A percentile compares a stretch with the other conserved stretches of the same genome.
These are phyloP conservation scores for Hypsibius dujardini DNA, from an alignment of 1,140 invertebrate genomes.

Conservation along the genomic window DNA sequence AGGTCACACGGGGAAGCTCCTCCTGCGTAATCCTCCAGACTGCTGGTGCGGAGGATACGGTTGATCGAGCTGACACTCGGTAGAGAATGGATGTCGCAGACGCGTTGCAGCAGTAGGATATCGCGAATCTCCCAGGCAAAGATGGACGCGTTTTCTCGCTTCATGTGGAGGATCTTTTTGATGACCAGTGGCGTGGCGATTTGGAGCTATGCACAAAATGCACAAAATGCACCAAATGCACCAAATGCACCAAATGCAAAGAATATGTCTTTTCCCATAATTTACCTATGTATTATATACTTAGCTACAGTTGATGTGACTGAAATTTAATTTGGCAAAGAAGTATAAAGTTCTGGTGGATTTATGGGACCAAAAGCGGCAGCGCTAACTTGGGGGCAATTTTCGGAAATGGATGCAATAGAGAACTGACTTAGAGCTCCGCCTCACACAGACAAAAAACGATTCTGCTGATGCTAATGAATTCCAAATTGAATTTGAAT, in stretches of 20 bases:
- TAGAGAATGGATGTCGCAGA: slow-evolving; percentile 50
- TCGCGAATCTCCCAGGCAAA: slow-evolving; percentile 84
- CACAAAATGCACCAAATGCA: background rate
- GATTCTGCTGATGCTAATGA: too few species aligned
- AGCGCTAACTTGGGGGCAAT: too few species aligned
- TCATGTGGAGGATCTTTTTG: slow-evolving; percentile 69
- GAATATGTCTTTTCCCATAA: too few species aligned
- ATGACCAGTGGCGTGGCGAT: slow-evolving; percentile 77
- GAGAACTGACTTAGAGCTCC: too few species aligned
- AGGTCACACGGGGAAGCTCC: too few species aligned
- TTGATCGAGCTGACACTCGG: slow-evolving; percentile 87
- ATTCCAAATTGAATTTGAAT: too few species aligned
- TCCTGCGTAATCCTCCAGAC: background rate
- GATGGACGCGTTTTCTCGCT: slow-evolving; percentile 75
- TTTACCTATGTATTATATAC: background rate
- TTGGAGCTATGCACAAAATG: slow-evolving; percentile 38
- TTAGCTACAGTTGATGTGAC: background rate
- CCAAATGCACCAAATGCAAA: too few species aligned
- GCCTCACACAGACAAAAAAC: too few species aligned
- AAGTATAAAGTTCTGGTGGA: too few species aligned
- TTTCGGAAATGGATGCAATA: too few species aligned
- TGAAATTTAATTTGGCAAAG: too few species aligned
- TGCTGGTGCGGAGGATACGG: slow-evolving; percentile 60
- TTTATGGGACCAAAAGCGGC: too few species aligned
- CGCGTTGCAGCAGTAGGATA: slow-evolving; percentile 57